Base-by-base conservation (phyloP, 1,140 invertebrate species). In the Nasonia longicornis region DNA sequence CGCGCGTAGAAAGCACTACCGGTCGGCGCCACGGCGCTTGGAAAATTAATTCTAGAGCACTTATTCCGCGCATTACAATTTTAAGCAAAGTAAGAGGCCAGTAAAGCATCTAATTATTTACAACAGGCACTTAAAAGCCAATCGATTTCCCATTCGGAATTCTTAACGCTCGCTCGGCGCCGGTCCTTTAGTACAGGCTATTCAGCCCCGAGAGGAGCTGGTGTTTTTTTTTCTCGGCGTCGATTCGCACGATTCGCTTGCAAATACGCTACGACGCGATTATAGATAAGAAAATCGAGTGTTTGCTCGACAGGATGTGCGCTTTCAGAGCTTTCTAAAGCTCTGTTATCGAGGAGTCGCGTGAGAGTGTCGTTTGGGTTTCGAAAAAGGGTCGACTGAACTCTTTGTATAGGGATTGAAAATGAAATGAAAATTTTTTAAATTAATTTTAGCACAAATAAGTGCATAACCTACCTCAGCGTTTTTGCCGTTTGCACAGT, bases 401-500 rank as follows among this genome's bases (percentile, higher is more conserved):
- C 58, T 63, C 58, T 16, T 20, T 11, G 16, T 63, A 26, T n/a
- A n/a, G 14, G 14, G n/a, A 63, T 42, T 42, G 10, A 42, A 42
- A 42, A 38, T 38, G 7, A 38, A 38, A 38, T 71, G 3, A 38
- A 7, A 7, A 48, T 48, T 48, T 48, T 73, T 48, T 73, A 14
- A 10, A 26, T 26, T 26, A 1, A 26, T 26, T 2, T 26, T 26
- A 26, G 1, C 26, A 26, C 26, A 26, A 26, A 26, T 26, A 26
- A 26, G 26, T 26, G 26, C 26, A 26, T 26, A 1, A 26, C 26
- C 26, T 26, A 94, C 94, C 94, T 95, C 79, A 95, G 88, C 16
- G 93, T 93, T 86, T 92, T 93, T 42, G 92, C 93, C 73, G 91
- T 91, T 74, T 93, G 89, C 20, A 93, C 90, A 8, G 92, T 92